Percentiles rank a stretch among this genome's conserved stretches.
These are phyloP conservation scores for Eubasilissa splendida DNA, from an alignment of 2,888 invertebrate species.

Conservation along the genomic window DNA sequence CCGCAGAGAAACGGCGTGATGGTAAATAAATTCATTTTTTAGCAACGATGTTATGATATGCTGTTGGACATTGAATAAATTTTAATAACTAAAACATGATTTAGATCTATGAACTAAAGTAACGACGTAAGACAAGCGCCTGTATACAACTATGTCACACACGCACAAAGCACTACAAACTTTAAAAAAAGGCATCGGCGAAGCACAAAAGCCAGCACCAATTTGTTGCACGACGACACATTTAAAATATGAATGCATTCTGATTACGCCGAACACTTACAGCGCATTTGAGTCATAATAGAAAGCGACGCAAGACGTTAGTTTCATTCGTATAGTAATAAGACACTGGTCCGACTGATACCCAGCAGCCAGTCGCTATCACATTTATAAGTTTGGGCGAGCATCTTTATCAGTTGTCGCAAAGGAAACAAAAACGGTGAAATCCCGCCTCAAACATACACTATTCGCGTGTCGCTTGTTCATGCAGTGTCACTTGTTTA, in stretches of 20 bases:
- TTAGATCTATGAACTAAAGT: too few species aligned
- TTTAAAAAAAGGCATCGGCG: too few species aligned
- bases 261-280: neutral
- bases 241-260: neutral
- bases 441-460: neutral
- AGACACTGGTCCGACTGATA: constrained; percentile 25
- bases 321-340: constrained; percentile 3
- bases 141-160: too few species aligned
- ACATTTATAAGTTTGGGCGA: constrained; percentile 27
- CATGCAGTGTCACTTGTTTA: too few species aligned
- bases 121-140: too few species aligned
- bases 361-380: constrained; percentile 16
- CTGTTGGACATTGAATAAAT: too few species aligned
- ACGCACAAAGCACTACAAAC: too few species aligned
- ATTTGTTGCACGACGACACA: neutral
- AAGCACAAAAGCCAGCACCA: neutral
- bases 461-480: neutral
- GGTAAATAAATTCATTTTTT: too few species aligned
- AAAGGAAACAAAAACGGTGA: neutral
- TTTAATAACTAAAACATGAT: too few species aligned
- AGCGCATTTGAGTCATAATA: constrained; percentile 24
- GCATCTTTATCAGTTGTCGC: constrained; percentile 25
- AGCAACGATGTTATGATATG: too few species aligned
- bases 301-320: constrained; percentile 4
- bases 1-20: too few species aligned